Evolutionary conservation across 2,888 invertebrate species (phyloP).

Genomic region (Thera obeliscata): DNA sequence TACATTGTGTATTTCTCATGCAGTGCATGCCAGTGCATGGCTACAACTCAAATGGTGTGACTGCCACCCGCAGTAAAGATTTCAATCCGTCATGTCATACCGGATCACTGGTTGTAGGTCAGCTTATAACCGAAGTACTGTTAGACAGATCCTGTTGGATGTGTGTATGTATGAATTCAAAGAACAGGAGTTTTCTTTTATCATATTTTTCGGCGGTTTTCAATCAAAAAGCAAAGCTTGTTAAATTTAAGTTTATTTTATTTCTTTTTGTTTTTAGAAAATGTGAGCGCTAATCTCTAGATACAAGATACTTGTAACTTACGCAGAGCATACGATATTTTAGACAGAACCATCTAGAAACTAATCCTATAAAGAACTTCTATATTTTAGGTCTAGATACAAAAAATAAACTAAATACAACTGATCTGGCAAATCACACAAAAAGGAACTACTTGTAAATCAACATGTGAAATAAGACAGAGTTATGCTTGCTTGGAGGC

Average conservation of each 20-base stretch:
- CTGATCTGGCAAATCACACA: conserved; percentile 8
- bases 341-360: no score
- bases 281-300: no score
- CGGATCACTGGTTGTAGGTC: conserved; percentile 1
- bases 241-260: no score
- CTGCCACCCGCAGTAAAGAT: conserved; percentile 12
- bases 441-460: conserved; percentile 11
- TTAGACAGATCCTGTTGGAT: neutral
- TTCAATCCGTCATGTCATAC: conserved; percentile 8
- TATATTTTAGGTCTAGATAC: no score
- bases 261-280: no score
- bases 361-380: no score
- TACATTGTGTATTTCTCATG: neutral
- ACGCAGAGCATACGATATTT: no score
- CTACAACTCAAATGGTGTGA: conserved; percentile 1
- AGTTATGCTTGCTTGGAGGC: conserved; percentile 34
- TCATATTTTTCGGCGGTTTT: no score
- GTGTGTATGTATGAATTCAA: no score
- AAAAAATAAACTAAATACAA: neutral
- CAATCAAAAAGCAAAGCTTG: no score
- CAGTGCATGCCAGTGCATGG: neutral
- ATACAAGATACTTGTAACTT: no score
- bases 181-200: no score
- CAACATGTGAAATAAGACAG: conserved; percentile 24
- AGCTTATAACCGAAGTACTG: neutral